Percentiles rank a stretch among this genome's conserved stretches.
Evolutionary conservation across 1,140 invertebrate genomes (phyloP).

Genomic region (Drosophila bifasciata): DNA sequence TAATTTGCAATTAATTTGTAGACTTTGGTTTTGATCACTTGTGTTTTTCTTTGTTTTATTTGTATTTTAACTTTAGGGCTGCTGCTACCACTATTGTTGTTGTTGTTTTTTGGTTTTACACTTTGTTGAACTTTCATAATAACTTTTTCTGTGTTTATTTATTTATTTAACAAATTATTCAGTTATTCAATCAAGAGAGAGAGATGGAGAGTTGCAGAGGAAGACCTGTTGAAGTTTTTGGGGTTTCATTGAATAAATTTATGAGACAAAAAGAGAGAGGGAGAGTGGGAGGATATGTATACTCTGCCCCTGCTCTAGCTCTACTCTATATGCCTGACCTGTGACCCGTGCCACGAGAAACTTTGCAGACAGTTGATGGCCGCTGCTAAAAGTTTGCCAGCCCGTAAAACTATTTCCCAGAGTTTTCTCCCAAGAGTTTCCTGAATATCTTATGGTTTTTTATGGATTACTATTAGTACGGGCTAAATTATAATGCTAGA

Average conservation of each 20-base stretch:
- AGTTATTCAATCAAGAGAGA: not conserved
- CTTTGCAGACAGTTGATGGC: too few relatives aligned
- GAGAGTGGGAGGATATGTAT: not conserved
- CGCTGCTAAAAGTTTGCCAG: too few relatives aligned
- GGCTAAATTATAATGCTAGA: too few relatives aligned
- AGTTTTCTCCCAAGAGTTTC: too few relatives aligned
- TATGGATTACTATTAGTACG: too few relatives aligned
- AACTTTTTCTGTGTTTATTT: constrained; percentile 24
- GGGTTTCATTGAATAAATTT: constrained; percentile 20
- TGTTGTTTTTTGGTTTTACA: constrained; percentile 26
- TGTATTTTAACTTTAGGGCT: too few relatives aligned
- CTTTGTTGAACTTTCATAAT: constrained; percentile 76
- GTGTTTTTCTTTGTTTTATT: not conserved
- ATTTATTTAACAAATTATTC: constrained; percentile 24
- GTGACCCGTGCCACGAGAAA: too few relatives aligned
- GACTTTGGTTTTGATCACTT: constrained; percentile 52
- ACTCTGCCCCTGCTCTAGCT: too few relatives aligned
- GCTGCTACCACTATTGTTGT: constrained; percentile 8
- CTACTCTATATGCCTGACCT: too few relatives aligned
- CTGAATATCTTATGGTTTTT: too few relatives aligned
- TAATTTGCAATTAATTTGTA: constrained; percentile 38
- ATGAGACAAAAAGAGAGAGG: too few relatives aligned
- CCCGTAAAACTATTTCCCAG: too few relatives aligned
- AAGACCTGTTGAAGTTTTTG: constrained; percentile 48
- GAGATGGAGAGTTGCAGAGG: constrained; percentile 18